Evolutionary conservation across 2,797 vertebrate genomes (phyloP).

Genomic region (Sorex maritimensis): DNA sequence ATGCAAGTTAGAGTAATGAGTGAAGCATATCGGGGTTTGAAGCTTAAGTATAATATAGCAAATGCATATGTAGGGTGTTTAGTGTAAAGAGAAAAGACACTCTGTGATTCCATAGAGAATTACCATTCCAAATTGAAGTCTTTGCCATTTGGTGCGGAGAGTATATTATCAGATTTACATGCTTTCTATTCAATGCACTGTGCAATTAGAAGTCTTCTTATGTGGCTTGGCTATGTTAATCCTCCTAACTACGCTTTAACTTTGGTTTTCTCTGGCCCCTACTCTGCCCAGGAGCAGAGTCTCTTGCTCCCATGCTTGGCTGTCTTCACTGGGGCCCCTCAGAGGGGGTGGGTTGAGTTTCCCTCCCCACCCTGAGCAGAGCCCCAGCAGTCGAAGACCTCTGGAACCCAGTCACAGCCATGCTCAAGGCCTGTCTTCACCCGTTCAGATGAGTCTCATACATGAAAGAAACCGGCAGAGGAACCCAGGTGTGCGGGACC

Average conservation of each 20-base stretch:
- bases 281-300: no score
- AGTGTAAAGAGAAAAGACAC: neutral
- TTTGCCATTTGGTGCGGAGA: neutral
- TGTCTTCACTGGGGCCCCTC: no score
- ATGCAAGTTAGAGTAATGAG: neutral
- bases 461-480: no score
- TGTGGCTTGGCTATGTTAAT: neutral
- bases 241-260: neutral
- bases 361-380: no score
- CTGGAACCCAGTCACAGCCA: no score
- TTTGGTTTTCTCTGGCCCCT: neutral
- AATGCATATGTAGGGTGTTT: neutral
- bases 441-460: no score
- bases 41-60: neutral
- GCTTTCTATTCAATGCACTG: neutral
- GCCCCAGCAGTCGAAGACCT: no score
- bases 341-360: no score
- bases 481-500: no score
- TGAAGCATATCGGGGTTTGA: neutral
- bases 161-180: neutral
- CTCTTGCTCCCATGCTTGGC: no score
- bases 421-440: no score
- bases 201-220: neutral
- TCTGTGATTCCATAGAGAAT: neutral
- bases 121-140: neutral